phyloP scores from a whole-genome alignment of 2,888 invertebrate species.

The Abrostola triplasia region DNA sequence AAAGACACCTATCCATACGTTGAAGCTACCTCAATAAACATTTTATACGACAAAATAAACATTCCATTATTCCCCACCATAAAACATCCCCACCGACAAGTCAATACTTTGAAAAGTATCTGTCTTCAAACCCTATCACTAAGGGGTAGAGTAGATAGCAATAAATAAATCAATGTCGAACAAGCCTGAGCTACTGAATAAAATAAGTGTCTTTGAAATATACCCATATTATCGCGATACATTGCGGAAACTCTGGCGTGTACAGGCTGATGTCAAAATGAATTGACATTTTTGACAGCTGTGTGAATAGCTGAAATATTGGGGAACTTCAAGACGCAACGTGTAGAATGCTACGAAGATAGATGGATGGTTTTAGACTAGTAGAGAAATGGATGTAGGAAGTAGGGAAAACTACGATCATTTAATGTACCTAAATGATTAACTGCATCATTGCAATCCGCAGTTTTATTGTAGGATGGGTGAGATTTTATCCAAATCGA shows the following conservation, averaged over 20 bases:
- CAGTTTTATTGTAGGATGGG: too few relatives aligned
- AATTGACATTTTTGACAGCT: conserved; percentile 51
- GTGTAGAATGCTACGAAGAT: conserved; percentile 18
- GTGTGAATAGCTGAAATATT: conserved; percentile 35
- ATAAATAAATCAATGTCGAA: conserved; percentile 80
- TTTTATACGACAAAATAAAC: not conserved
- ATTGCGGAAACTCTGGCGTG: conserved; percentile 63
- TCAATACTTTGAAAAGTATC: conserved; percentile 31
- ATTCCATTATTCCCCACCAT: conserved; percentile 8
- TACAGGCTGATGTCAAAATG: conserved; percentile 61
- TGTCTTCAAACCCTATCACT: conserved; percentile 56
- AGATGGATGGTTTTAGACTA: not conserved
- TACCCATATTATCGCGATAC: conserved; percentile 75
- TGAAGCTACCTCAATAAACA: not conserved
- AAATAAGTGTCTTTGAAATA: conserved; percentile 83
- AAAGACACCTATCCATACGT: too few relatives aligned
- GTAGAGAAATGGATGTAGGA: not conserved
- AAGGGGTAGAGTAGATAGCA: conserved; percentile 62
- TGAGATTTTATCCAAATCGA: too few relatives aligned
- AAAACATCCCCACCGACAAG: conserved; percentile 18
- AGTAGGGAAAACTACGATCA: not conserved
- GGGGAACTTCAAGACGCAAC: conserved; percentile 28
- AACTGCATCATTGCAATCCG: not conserved
- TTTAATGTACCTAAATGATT: not conserved
- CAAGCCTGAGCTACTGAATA: conserved; percentile 71